These are phyloP conservation scores for Manis pentadactyla DNA, from an alignment of 2,797 vertebrate species.

Conservation along the genomic window DNA sequence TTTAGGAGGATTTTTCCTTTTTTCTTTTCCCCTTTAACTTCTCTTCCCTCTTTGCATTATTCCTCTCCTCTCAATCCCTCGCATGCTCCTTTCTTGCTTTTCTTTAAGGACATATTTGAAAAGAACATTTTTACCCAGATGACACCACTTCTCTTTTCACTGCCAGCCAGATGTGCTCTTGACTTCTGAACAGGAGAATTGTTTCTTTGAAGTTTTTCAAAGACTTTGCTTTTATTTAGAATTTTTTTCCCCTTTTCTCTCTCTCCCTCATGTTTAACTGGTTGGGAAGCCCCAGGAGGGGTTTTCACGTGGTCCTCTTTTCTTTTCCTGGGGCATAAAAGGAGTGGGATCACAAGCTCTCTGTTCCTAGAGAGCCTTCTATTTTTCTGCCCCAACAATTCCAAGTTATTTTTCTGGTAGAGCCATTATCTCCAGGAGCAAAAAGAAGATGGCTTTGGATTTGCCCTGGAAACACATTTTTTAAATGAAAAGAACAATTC, in stretches of 20 bases:
- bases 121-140: slow-evolving; percentile 84
- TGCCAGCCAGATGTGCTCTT: slow-evolving; percentile 87
- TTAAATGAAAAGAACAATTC: slow-evolving; percentile 46
- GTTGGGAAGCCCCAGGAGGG: slow-evolving; percentile 77
- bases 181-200: slow-evolving; percentile 85
- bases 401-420: slow-evolving; percentile 56
- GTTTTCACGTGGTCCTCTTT: slow-evolving; percentile 74
- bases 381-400: slow-evolving; percentile 65
- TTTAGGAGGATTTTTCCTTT: slow-evolving; percentile 71
- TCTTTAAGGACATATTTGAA: slow-evolving; percentile 83
- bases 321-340: slow-evolving; percentile 78
- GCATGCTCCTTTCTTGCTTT: slow-evolving; percentile 47
- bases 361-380: slow-evolving; percentile 67
- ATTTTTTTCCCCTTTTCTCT: slow-evolving; percentile 70
- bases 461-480: slow-evolving; percentile 33
- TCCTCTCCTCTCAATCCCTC: slow-evolving; percentile 30
- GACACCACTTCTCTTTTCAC: slow-evolving; percentile 87
- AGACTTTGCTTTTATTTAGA: slow-evolving; percentile 84
- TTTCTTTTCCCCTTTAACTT: slow-evolving; percentile 73
- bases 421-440: slow-evolving; percentile 48
- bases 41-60: slow-evolving; percentile 55
- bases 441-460: slow-evolving; percentile 40
- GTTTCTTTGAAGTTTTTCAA: slow-evolving; percentile 88
- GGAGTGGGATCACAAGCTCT: slow-evolving; percentile 70
- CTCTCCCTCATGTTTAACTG: slow-evolving; percentile 73